These are phyloP conservation scores for Numenius phaeopus DNA, from an alignment of 2,797 vertebrate species.

Conservation along the genomic window DNA sequence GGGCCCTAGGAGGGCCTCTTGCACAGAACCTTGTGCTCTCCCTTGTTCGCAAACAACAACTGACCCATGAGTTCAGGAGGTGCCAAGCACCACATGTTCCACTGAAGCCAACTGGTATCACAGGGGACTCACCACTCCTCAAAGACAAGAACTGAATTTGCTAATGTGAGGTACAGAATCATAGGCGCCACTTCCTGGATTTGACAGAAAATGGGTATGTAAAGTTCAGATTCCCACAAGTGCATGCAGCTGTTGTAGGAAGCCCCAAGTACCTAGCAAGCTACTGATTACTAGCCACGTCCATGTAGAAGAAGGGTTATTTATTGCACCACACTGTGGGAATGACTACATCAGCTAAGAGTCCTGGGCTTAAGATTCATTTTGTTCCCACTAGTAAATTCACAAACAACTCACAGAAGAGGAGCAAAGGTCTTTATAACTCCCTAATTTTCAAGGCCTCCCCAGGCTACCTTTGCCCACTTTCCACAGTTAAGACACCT, in stretches of 20 bases:
- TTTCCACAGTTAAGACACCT: neutral
- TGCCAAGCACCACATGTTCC: neutral
- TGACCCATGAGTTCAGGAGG: neutral
- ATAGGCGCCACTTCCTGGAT: rapidly evolving
- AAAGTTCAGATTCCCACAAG: neutral
- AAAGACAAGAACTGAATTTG: neutral
- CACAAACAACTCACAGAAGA: neutral
- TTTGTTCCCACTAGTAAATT: neutral
- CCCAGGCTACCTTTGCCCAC: neutral
- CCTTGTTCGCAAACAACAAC: neutral
- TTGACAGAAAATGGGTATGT: neutral
- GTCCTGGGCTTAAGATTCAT: neutral
- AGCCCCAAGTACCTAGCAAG: slow-evolving; percentile 17
- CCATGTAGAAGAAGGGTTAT: slow-evolving; percentile 37
- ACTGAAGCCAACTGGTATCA: neutral
- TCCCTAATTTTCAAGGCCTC: neutral
- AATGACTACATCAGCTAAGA: neutral
- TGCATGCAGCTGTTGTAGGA: neutral
- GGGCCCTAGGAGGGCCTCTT: neutral
- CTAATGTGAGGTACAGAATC: neutral
- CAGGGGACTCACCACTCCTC: neutral
- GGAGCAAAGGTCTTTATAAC: neutral
- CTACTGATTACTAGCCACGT: neutral
- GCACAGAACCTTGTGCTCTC: rapidly evolving
- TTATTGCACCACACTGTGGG: neutral